Evolutionary conservation across 2,797 vertebrate species (phyloP).

Genomic region (Hafferia zeledoni): DNA sequence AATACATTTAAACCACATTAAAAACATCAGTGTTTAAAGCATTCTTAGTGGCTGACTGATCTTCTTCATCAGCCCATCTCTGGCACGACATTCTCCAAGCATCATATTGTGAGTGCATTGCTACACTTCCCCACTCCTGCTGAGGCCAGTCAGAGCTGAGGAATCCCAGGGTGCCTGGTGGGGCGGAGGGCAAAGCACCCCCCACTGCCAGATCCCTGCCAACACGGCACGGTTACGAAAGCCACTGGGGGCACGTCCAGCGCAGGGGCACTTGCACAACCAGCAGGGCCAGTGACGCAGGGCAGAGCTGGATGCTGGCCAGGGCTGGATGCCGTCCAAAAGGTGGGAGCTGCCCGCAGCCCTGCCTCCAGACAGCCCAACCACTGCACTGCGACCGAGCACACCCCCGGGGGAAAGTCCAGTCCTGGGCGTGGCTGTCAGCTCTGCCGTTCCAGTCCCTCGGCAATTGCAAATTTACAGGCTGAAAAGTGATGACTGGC

Average conservation of each 20-base stretch:
- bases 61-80: no score
- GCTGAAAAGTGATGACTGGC: neutral
- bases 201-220: fast-evolving
- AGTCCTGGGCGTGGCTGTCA: neutral
- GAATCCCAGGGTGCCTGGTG: fast-evolving
- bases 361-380: neutral
- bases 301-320: neutral
- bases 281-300: fast-evolving
- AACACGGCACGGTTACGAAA: fast-evolving
- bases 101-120: no score
- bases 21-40: no score
- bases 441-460: fast-evolving
- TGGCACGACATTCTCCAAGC: no score
- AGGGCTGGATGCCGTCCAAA: neutral
- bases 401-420: neutral
- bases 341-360: neutral
- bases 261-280: neutral
- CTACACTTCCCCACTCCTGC: fast-evolving
- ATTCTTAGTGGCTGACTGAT: no score
- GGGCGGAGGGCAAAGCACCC: neutral
- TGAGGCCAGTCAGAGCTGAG: neutral
- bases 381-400: fast-evolving
- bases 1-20: no score
- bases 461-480: neutral
- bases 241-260: fast-evolving